Evolutionary conservation across 2,113 vertebrate genomes (phyloP), one percentile per base, ranked within the genome.

Genomic region (Connochaetes taurinus): DNA sequence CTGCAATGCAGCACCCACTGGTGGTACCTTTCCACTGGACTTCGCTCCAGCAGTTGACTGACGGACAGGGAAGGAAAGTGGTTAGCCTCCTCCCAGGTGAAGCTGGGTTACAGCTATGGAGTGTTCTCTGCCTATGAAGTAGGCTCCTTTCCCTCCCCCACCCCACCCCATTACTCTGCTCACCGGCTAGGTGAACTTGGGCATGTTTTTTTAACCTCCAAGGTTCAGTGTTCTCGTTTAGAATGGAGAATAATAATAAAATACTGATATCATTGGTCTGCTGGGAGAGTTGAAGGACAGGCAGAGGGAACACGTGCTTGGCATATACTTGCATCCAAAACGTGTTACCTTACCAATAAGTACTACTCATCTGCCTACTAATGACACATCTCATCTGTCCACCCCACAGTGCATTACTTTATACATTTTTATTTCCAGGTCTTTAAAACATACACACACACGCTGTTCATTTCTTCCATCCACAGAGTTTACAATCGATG

Each of bases 381-480:
- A 10, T 12, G 29, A 78, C 17, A 9, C 8, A 21, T 92, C 64
- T 29, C 17, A 52, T 27, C 31, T 17, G 9, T 67, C 50, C 25
- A 78, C 3, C 11, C 62, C 55, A 25, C 60, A n/a, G 0, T 12
- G 64, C 15, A 78, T 8, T 43, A 87, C 29, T 40, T 47, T 47
- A n/a, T 50, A 57, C 2, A 8, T 55, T 83, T 74, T 80, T 84
- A 71, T 53, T 53, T 80, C 29, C 85, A 23, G 58, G 85, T 80
- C 50, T 90, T 45, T 82, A n/a, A 88, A 55, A 76, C 50, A 90
- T 80, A 47, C 60, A 40, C 9, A 31, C 29, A 19, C 13, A 76
- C 4, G 25, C 29, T 64, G 45, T 80, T 87, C 87, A 57, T 83
- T 81, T 64, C 86, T 95, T 87, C 23, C 60, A 93, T 31, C 33